These are phyloP conservation scores for Apis dorsata DNA, from an alignment of 1,140 invertebrate species.

Conservation along the genomic window DNA sequence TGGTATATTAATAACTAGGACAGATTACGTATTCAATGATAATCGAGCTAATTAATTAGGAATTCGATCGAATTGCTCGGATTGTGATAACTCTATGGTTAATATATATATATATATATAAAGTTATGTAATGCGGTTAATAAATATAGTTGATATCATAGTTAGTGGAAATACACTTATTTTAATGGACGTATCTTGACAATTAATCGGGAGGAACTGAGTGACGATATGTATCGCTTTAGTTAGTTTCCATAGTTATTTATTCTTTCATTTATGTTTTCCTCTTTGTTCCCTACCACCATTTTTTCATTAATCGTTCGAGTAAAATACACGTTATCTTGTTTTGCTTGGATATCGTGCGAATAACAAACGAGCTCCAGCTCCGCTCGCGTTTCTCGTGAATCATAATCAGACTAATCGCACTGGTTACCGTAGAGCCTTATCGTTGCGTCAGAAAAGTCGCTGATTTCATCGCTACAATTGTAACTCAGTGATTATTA, in stretches of 20 bases:
- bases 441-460: slow-evolving; percentile 47
- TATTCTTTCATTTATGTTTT: not conserved
- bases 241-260: not conserved
- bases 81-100: no score
- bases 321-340: not conserved
- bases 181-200: not conserved
- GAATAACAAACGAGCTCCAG: not conserved
- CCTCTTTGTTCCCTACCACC: not conserved
- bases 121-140: no score
- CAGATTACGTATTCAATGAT: no score
- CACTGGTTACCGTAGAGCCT: slow-evolving; percentile 10
- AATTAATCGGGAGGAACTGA: not conserved
- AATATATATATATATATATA: no score
- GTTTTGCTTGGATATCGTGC: not conserved
- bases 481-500: not conserved
- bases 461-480: slow-evolving; percentile 44
- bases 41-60: no score
- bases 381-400: slow-evolving; percentile 4
- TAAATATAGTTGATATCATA: no score
- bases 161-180: not conserved
- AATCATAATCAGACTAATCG: slow-evolving; percentile 47
- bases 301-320: no score
- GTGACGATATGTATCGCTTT: no score
- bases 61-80: no score
- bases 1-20: no score